Evolutionary conservation across 1,140 invertebrate genomes (phyloP).

Genomic region (Drosophila repleta): DNA sequence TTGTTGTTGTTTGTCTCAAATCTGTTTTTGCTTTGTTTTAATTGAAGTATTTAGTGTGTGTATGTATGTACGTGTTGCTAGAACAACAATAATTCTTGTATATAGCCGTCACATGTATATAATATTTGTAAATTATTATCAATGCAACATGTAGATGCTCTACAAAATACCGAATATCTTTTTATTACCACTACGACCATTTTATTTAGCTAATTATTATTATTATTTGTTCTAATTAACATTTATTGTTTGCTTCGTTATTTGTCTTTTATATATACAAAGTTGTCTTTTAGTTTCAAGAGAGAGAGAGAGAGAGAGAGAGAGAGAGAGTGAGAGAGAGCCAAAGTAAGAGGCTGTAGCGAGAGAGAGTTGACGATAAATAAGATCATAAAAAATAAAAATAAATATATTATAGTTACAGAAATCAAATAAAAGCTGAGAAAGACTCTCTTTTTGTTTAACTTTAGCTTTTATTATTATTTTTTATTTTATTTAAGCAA

Average conservation of each 20-base stretch:
- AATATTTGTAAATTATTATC: constrained; percentile 81
- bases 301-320: no score
- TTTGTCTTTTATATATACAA: constrained; percentile 72
- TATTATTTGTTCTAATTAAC: constrained; percentile 47
- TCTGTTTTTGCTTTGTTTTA: constrained; percentile 17
- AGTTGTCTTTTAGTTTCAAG: constrained; percentile 24
- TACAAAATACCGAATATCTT: constrained; percentile 77
- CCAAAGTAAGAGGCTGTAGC: constrained; percentile 7
- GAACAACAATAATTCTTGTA: constrained; percentile 43
- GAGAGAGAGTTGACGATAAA: neutral
- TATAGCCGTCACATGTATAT: constrained; percentile 63
- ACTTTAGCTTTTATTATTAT: constrained; percentile 2
- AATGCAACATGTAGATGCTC: constrained; percentile 80
- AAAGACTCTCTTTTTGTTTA: constrained; percentile 5
- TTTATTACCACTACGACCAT: constrained; percentile 53
- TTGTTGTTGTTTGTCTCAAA: neutral
- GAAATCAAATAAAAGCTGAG: neutral
- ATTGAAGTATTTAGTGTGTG: constrained; percentile 28
- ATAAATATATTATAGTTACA: neutral
- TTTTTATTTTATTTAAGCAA: constrained; percentile 35
- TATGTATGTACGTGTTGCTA: constrained; percentile 23
- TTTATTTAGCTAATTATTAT: constrained; percentile 69
- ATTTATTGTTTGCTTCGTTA: constrained; percentile 54
- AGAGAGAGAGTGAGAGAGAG: no score
- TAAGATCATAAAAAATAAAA: neutral